phyloP scores from a whole-genome alignment of 1,140 invertebrate species.

The Prorops nasuta region DNA sequence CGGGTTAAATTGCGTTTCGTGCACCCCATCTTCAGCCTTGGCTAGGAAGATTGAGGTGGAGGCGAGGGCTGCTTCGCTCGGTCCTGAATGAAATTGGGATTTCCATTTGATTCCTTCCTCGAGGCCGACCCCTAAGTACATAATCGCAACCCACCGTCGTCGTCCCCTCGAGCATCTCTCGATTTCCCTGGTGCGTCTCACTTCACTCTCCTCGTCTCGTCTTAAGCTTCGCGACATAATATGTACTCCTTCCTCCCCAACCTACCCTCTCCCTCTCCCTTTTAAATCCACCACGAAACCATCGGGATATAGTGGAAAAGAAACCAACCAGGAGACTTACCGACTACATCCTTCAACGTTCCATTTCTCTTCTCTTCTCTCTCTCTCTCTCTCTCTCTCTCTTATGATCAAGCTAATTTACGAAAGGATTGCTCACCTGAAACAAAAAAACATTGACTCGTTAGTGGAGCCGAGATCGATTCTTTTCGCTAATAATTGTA shows the following conservation, averaged over 20 bases:
- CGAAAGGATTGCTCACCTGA: conserved; percentile 32
- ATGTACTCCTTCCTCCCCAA: too few relatives aligned
- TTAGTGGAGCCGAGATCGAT: too few relatives aligned
- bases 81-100: conserved; percentile 28
- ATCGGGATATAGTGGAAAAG: too few relatives aligned
- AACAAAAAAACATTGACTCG: conserved; percentile 36
- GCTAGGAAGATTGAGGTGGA: background rate
- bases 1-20: conserved; percentile 44
- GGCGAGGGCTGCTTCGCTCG: background rate
- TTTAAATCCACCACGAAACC: conserved; percentile 4
- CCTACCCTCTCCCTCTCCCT: background rate
- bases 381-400: too few relatives aligned
- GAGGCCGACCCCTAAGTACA: conserved; percentile 10
- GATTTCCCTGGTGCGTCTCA: background rate
- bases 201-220: background rate
- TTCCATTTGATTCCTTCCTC: conserved; percentile 27
- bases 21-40: conserved; percentile 21
- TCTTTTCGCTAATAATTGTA: too few relatives aligned
- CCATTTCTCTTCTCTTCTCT: conserved; percentile 3
- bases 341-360: too few relatives aligned
- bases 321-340: too few relatives aligned
- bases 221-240: background rate
- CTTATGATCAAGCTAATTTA: too few relatives aligned
- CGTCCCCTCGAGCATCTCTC: background rate
- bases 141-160: conserved; percentile 17